Evolutionary conservation across 2,888 invertebrate genomes (phyloP).

Genomic region (Metopia argyrocephala): DNA sequence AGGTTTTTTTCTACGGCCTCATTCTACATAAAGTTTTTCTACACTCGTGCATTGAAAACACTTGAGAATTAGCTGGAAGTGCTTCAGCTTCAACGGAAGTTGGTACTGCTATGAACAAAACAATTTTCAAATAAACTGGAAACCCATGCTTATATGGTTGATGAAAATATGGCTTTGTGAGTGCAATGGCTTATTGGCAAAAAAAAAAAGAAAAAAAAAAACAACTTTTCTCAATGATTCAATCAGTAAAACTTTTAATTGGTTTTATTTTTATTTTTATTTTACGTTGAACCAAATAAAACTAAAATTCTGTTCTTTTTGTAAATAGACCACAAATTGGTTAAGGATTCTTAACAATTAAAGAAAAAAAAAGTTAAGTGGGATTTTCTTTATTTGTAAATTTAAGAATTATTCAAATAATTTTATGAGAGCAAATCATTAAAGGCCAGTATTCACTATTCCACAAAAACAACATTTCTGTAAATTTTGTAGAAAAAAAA

Average conservation of each 20-base stretch:
- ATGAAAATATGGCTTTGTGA: neutral
- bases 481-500: too few relatives aligned
- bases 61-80: neutral
- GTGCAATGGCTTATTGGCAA: neutral
- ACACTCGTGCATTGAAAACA: neutral
- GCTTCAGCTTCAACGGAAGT: neutral
- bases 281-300: too few relatives aligned
- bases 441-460: too few relatives aligned
- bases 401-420: too few relatives aligned
- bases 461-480: too few relatives aligned
- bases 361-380: too few relatives aligned
- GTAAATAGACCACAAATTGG: too few relatives aligned
- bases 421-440: too few relatives aligned
- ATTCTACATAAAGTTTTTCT: neutral
- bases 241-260: slow-evolving; percentile 43
- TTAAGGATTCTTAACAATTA: too few relatives aligned
- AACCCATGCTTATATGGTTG: too few relatives aligned
- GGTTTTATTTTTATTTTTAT: slow-evolving; percentile 51
- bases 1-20: neutral
- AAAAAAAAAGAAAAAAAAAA: neutral
- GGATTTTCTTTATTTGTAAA: too few relatives aligned
- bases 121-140: neutral
- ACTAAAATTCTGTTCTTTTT: too few relatives aligned
- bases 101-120: neutral
- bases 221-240: neutral